Conservation (phyloP, 2,888 invertebrate genomes). For the Drosophila mulleri region DNA sequence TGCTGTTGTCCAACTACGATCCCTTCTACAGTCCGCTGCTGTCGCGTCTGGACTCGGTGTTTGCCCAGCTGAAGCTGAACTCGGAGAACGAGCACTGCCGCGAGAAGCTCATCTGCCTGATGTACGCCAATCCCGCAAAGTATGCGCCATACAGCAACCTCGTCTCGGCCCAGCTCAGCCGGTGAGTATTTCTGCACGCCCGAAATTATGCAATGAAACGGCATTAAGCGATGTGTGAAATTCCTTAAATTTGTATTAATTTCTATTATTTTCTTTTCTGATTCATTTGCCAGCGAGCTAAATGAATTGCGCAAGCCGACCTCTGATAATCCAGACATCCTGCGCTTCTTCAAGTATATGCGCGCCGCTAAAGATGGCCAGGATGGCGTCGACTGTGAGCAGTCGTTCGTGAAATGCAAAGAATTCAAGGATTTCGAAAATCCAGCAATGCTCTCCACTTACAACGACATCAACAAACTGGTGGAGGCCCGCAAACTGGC, state of each 20-base stretch:
- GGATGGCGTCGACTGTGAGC: constrained; percentile 90
- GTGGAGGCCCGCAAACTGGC: constrained; percentile 90
- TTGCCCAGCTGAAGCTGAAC: constrained; percentile 89
- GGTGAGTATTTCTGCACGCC: constrained; percentile 86
- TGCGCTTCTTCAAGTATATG: constrained; percentile 96
- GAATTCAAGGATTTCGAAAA: constrained; percentile 88
- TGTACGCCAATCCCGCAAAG: constrained; percentile 95
- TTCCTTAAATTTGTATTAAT: constrained; percentile 5
- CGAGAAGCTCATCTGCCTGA: constrained; percentile 93
- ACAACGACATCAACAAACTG: constrained; percentile 94
- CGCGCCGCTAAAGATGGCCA: constrained; percentile 95
- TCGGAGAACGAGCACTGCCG: constrained; percentile 90
- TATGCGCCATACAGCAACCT: constrained; percentile 95
- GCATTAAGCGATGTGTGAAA: background rate
- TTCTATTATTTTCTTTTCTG: constrained; percentile 17
- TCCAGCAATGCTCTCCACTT: constrained; percentile 94
- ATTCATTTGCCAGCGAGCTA: constrained; percentile 88
- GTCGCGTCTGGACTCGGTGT: constrained; percentile 93
- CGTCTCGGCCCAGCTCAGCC: constrained; percentile 94
- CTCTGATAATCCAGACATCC: constrained; percentile 93
- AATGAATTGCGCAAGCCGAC: constrained; percentile 94
- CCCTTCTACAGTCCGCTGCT: constrained; percentile 95
- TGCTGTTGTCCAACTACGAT: constrained; percentile 93
- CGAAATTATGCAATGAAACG: constrained; percentile 59
- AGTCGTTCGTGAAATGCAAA: constrained; percentile 89